Conservation (phyloP, 2,113 vertebrate genomes). For the Penelope pileata region DNA sequence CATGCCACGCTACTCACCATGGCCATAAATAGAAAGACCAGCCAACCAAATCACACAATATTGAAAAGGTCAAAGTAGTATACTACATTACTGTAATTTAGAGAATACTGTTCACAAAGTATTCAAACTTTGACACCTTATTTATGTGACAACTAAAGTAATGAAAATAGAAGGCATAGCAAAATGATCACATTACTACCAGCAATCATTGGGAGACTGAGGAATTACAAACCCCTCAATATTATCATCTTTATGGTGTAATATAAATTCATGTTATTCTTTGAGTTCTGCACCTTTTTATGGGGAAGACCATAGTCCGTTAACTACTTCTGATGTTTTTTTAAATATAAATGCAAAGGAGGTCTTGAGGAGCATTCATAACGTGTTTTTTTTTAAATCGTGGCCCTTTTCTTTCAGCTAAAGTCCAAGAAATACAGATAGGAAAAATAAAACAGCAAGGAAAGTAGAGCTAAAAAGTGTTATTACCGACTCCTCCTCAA, state of each 20-base stretch:
- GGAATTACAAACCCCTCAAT: neutral
- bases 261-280: neutral
- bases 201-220: neutral
- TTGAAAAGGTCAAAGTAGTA: conserved; percentile 75
- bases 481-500: neutral
- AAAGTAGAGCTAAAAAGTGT: neutral
- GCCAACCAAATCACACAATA: conserved; percentile 74
- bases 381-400: neutral
- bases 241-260: conserved; percentile 29
- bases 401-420: neutral
- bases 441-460: neutral
- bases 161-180: conserved; percentile 57
- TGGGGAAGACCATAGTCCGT: neutral
- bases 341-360: neutral
- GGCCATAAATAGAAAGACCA: conserved; percentile 74
- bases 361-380: neutral
- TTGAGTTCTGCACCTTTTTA: neutral
- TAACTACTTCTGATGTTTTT: neutral
- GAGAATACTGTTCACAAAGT: conserved; percentile 55
- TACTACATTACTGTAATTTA: conserved; percentile 73
- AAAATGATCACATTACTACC: neutral
- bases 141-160: conserved; percentile 64
- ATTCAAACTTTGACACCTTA: conserved; percentile 69
- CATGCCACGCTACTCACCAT: conserved; percentile 29
- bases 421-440: neutral